Evolutionary conservation across 2,888 invertebrate genomes (phyloP), one percentile per base, ranked within the genome.

Genomic region (Geotrupes spiniger): DNA sequence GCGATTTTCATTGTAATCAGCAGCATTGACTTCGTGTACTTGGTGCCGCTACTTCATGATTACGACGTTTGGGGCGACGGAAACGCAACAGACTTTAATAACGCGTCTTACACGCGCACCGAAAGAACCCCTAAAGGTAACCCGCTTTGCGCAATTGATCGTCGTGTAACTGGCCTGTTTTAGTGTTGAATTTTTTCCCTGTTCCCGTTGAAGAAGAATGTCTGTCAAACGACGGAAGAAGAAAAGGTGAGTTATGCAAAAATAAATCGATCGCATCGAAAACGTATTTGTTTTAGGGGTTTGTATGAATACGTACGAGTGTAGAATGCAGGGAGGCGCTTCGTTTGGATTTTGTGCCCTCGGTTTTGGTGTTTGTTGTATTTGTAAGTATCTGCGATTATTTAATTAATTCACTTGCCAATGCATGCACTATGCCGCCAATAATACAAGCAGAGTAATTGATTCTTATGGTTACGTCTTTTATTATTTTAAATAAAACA

Each of bases 301-400:
- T 62, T 91, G 91, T 71, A 81, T 90, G 74, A 91, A 91, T 73
- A 82, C 87, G 11, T 91, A 91, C 72, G 89, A 90, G 71, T 91
- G 91, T 60, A 78, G 85, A 8, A 84, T 87, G 63, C 80, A 88
- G 61, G 83, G 84, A 44, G 81, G 81, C n/a, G 71, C 73, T 57
- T 83, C 89, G 0, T 79, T 82, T 27, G 91, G 91, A 0, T 82
- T 84, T 60, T 91, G 91, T 63, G 90, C 90, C 0, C 79, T 87
- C 52, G 90, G 91, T 5, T 87, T 91, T 54, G 91, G 91, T 1
- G 89, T 90, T 6, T 91, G 91, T 66, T 91, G 91, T 70, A 82
- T 90, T 44, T 90, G 90, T 90, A 71, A 83, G 88, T 85, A 6
- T 28, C 29, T 14, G 17, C 21, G 25, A 36, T 14, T 49, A 27